Evolutionary conservation across 2,797 vertebrate species (phyloP).

Genomic region (Sebastes matsubarae): DNA sequence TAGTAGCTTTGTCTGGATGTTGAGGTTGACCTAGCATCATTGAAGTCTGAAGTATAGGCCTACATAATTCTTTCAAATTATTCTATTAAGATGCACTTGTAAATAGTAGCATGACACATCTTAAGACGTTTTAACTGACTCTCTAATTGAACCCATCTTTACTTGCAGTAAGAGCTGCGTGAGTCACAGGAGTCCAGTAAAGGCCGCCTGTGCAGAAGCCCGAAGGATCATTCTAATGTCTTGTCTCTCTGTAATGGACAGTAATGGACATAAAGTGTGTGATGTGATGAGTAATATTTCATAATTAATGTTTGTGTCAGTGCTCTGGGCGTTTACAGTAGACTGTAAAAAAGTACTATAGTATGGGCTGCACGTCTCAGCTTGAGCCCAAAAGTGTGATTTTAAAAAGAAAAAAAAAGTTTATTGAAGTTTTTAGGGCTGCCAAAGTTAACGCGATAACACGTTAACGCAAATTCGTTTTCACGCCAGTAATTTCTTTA

Average conservation of each 20-base stretch:
- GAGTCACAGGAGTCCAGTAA: constrained; percentile 62
- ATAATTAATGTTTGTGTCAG: background rate
- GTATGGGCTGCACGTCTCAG: background rate
- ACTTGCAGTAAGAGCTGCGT: constrained; percentile 33
- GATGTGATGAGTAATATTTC: constrained; percentile 35
- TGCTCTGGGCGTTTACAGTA: background rate
- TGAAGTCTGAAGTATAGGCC: background rate
- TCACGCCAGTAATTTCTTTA: no score
- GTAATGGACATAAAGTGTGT: constrained; percentile 38
- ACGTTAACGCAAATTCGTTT: no score
- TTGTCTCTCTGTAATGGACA: constrained; percentile 48
- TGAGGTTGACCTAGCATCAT: constrained; percentile 4
- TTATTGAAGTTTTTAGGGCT: background rate
- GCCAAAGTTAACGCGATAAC: no score
- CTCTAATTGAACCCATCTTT: constrained; percentile 50
- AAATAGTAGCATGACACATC: constrained; percentile 36
- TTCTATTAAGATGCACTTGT: constrained; percentile 40
- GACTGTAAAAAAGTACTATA: background rate
- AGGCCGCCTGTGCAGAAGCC: constrained; percentile 6
- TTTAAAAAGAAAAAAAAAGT: background rate
- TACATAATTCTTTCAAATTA: constrained; percentile 13
- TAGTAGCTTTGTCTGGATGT: background rate
- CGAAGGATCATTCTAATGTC: constrained; percentile 5
- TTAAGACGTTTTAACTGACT: constrained; percentile 35
- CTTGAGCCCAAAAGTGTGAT: background rate